A percentile compares a stretch with the other conserved stretches of the same genome.
Evolutionary conservation across 2,888 invertebrate species (phyloP).

Genomic region (Harpagoxenus sublaevis): DNA sequence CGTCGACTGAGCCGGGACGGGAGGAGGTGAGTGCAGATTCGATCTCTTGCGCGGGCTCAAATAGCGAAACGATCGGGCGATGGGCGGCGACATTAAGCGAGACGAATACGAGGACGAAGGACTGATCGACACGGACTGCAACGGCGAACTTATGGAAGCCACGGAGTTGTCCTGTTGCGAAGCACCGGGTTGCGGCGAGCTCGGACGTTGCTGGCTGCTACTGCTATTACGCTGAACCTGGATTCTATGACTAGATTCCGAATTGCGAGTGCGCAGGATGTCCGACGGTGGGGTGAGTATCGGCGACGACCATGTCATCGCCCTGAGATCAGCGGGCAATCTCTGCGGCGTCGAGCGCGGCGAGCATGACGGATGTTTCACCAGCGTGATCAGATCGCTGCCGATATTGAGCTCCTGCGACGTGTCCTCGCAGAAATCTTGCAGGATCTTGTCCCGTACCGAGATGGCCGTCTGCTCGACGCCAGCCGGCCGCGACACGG

Average conservation of each 20-base stretch:
- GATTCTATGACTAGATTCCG: slow-evolving; percentile 82
- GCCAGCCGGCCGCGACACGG: slow-evolving; percentile 55
- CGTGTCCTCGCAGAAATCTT: slow-evolving; percentile 85
- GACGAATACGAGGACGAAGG: slow-evolving; percentile 83
- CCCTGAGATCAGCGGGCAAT: slow-evolving; percentile 81
- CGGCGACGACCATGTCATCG: slow-evolving; percentile 79
- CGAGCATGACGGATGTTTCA: slow-evolving; percentile 84
- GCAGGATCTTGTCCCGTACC: slow-evolving; percentile 84
- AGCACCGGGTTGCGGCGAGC: slow-evolving; percentile 82
- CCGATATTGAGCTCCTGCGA: slow-evolving; percentile 84
- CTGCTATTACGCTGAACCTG: slow-evolving; percentile 64
- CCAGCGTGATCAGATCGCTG: slow-evolving; percentile 83
- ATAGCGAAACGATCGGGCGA: slow-evolving; percentile 79
- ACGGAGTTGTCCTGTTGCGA: slow-evolving; percentile 80
- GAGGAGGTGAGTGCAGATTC: slow-evolving; percentile 81
- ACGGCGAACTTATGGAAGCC: slow-evolving; percentile 81
- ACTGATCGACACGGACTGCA: slow-evolving; percentile 82
- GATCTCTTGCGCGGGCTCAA: slow-evolving; percentile 81
- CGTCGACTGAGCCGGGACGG: slow-evolving; percentile 77
- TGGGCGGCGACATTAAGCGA: slow-evolving; percentile 84
- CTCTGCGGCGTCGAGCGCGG: slow-evolving; percentile 84
- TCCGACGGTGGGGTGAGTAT: slow-evolving; percentile 83
- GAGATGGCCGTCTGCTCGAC: slow-evolving; percentile 80
- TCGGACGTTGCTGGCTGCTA: slow-evolving; percentile 66
- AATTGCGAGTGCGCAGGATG: slow-evolving; percentile 83